Percentiles rank a stretch among this genome's conserved stretches.
Evolutionary conservation across 1,140 invertebrate species (phyloP).

Genomic region (Drosophila hydei): DNA sequence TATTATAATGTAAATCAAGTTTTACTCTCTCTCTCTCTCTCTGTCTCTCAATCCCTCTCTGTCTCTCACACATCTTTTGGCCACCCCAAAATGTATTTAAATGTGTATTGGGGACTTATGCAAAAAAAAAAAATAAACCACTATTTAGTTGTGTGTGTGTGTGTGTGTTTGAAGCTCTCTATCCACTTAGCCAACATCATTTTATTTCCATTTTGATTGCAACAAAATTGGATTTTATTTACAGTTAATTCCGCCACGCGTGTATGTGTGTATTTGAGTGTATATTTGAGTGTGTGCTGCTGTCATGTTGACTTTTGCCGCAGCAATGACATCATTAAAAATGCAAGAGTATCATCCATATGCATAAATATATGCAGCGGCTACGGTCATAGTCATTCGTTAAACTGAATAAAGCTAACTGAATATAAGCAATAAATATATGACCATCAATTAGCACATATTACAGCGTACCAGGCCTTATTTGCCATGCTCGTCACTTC

Average conservation of each 20-base stretch:
- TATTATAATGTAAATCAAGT: neutral
- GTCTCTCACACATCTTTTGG: constrained; percentile 14
- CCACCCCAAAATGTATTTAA: constrained; percentile 7
- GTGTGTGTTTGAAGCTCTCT: constrained; percentile 1
- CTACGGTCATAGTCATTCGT: constrained; percentile 30
- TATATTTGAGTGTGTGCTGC: constrained; percentile 20
- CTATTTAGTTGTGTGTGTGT: constrained; percentile 2
- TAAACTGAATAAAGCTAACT: constrained; percentile 27
- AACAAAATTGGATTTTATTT: constrained; percentile 53
- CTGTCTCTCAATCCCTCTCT: neutral
- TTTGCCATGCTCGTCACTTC: constrained; percentile 28
- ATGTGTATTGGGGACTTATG: constrained; percentile 11
- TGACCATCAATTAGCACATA: constrained; percentile 39
- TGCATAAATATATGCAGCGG: constrained; percentile 22
- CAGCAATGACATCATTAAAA: constrained; percentile 69
- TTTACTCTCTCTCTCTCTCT: neutral
- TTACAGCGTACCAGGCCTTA: constrained; percentile 10
- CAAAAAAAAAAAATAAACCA: neutral
- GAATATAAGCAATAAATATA: constrained; percentile 23
- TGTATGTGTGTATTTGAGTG: constrained; percentile 14
- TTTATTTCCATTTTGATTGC: constrained; percentile 49
- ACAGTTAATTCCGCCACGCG: constrained; percentile 42
- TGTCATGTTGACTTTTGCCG: constrained; percentile 68
- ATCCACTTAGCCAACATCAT: constrained; percentile 22
- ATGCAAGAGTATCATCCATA: constrained; percentile 59